phyloP scores from a whole-genome alignment of 2,797 vertebrate genomes.

The Meriones psammophilus region DNA sequence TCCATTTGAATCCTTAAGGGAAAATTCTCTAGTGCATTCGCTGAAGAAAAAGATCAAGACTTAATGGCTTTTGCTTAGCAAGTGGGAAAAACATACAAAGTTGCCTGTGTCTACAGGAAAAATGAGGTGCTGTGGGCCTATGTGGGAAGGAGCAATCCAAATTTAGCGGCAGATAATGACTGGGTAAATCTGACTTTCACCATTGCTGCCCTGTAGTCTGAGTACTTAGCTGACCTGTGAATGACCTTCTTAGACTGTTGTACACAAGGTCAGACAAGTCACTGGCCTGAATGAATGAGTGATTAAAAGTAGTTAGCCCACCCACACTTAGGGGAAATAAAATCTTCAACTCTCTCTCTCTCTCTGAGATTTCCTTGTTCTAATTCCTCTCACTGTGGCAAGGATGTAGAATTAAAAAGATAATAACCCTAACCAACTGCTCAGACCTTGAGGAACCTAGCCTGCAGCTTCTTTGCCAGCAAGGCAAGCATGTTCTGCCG shows the following conservation, averaged over 20 bases:
- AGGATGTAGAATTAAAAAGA: not conserved
- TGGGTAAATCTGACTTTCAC: constrained; percentile 1
- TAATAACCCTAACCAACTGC: constrained; percentile 85
- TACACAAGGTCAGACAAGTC: constrained; percentile 57
- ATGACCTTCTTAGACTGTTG: constrained; percentile 30
- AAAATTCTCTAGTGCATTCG: constrained; percentile 9
- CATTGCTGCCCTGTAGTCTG: not conserved
- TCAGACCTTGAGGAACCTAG: constrained; percentile 85
- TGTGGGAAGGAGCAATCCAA: constrained; percentile 14
- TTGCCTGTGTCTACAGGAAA: constrained; percentile 33
- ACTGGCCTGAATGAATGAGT: constrained; percentile 17
- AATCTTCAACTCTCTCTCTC: not conserved
- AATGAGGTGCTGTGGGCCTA: not conserved
- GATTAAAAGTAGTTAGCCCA: constrained; percentile 49
- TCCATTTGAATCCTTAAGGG: constrained; percentile 42
- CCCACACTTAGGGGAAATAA: constrained; percentile 61
- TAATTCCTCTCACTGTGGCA: constrained; percentile 58
- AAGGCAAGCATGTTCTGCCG: constrained; percentile 86
- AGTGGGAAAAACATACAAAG: constrained; percentile 51
- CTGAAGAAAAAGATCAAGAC: constrained; percentile 66
- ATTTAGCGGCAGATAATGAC: constrained; percentile 61
- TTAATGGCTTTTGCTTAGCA: constrained; percentile 35
- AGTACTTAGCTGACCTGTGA: constrained; percentile 27
- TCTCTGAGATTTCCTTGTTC: constrained; percentile 5
- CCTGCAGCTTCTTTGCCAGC: constrained; percentile 85